Conservation (phyloP, 2,797 vertebrate genomes). For the Masticophis lateralis region DNA sequence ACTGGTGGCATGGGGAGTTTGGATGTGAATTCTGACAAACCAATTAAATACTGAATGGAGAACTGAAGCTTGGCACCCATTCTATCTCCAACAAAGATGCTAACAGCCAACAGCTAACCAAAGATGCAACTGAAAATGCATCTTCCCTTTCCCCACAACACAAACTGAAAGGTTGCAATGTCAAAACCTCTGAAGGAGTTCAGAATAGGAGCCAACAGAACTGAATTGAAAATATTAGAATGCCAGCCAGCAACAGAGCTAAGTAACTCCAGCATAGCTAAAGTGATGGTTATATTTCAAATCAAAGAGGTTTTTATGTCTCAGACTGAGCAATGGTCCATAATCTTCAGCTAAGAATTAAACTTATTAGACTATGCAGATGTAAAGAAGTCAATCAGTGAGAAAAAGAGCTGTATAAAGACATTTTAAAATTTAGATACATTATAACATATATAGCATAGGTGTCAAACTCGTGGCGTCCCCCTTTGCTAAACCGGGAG, state of each 20-base stretch:
- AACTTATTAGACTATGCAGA: neutral
- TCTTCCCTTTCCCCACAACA: neutral
- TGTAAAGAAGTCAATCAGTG: neutral
- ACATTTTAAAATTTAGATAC: neutral
- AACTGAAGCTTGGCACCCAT: neutral
- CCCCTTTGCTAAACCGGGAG: too few relatives aligned
- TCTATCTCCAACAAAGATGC: neutral
- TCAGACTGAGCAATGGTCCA: neutral
- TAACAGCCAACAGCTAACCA: neutral
- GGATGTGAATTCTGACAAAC: neutral
- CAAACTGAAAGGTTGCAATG: neutral
- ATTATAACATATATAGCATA: neutral
- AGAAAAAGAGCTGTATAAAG: neutral
- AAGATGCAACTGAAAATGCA: neutral
- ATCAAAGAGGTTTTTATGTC: neutral
- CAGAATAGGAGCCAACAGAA: neutral
- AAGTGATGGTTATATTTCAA: neutral
- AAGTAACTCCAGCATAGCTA: neutral
- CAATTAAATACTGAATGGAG: neutral
- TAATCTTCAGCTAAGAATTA: neutral
- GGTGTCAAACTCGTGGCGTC: too few relatives aligned
- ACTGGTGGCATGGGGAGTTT: neutral
- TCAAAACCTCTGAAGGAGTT: neutral
- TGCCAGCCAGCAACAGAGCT: neutral
- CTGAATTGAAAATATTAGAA: neutral